Percentiles rank a stretch among this genome's conserved stretches.
Conservation (phyloP, 1,140 invertebrate species). For the Drosophila sucinea region DNA sequence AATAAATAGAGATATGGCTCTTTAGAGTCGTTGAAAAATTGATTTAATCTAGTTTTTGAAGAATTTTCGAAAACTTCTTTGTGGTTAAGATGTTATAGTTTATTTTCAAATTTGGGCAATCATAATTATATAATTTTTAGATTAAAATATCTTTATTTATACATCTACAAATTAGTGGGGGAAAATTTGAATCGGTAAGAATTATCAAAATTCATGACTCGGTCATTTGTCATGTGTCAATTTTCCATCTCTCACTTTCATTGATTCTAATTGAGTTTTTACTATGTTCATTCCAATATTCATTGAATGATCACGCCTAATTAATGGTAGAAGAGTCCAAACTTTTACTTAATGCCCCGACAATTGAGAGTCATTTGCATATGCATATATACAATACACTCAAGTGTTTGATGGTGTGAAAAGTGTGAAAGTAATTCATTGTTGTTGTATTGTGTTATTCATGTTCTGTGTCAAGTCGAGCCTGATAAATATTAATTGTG, state of each 20-base stretch:
- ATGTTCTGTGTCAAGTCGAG: conserved; percentile 41
- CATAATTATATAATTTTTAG: too few relatives aligned
- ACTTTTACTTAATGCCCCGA: conserved; percentile 57
- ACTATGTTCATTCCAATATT: conserved; percentile 19
- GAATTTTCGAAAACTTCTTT: too few relatives aligned
- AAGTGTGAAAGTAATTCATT: conserved; percentile 44
- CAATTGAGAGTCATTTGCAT: conserved; percentile 77
- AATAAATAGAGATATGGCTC: too few relatives aligned
- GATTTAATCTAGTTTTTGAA: too few relatives aligned
- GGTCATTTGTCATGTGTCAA: not conserved
- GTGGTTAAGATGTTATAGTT: too few relatives aligned
- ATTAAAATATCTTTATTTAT: too few relatives aligned
- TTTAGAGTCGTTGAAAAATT: too few relatives aligned
- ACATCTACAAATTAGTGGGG: too few relatives aligned
- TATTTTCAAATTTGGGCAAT: too few relatives aligned
- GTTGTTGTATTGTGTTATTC: conserved; percentile 22
- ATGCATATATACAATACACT: not conserved
- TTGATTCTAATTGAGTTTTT: conserved; percentile 9
- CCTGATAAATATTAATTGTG: conserved; percentile 77
- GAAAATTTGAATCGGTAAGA: too few relatives aligned
- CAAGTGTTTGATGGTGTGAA: not conserved
- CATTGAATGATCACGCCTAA: conserved; percentile 55
- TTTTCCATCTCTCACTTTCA: not conserved
- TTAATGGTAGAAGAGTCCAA: conserved; percentile 59
- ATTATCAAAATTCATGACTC: not conserved